Evolutionary conservation across 1,140 invertebrate species (phyloP), one percentile per base, ranked within the genome.

Genomic region (Heliconius hermathena): DNA sequence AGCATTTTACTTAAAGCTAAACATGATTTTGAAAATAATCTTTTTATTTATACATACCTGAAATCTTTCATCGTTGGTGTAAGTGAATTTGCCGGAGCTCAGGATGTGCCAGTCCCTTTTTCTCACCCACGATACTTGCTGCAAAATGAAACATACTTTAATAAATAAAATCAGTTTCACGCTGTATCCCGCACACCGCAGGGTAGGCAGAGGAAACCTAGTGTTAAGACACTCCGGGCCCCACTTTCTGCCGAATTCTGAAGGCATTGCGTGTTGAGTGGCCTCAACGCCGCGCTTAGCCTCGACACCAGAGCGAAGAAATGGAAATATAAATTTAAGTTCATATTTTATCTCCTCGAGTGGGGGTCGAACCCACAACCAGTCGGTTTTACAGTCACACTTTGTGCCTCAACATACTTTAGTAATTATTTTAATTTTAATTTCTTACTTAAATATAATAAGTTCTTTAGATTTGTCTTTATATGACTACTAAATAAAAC

Each of bases 51-150:
- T 36, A 36, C 33, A 89, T 82, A 95, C 95, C 91, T 95, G 97
- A 93, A 99, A 99, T 84, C 98, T 95, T 90, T 98, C 97, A 94
- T 99, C 98, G 92, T 98, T 98, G 81, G 98, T 99, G 93, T 98
- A 99, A 5, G 97, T 97, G 88, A 97, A 97, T 90, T 98, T 96
- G 1, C 98, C 98, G 26, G 98, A 98, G 83, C 98, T 98, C 84
- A 99, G 95, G 81, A 99, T 98, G 91, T 99, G 98, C 97, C 98
- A 98, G 93, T 99, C 98, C 81, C 98, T 95, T 82, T 97, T 96
- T 81, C 98, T 96, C 77, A 99, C 97, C 98, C 98, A 98, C 29
- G 98, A 98, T 87, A 98, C 97, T 97, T 98, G 96, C 94, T 95
- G 91, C 5, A 89, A 91, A 85, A 46, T 46, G 54, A 76, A 79